Base-by-base conservation (phyloP, 2,888 invertebrate genomes). In the Andrena bicolor region DNA sequence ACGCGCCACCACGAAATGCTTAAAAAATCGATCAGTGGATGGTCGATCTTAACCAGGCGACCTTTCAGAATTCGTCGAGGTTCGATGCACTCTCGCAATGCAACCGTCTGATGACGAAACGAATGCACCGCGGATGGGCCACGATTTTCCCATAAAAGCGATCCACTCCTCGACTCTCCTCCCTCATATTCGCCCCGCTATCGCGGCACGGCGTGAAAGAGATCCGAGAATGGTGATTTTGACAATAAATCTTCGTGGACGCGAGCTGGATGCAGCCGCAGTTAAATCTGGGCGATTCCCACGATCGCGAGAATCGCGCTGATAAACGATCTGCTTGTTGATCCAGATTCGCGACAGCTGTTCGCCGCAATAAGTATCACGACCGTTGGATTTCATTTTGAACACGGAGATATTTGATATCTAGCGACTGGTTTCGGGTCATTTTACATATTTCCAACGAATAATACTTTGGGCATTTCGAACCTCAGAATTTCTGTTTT, bases 1-100 rank as follows among this genome's bases (percentile, higher is more conserved):
- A 41, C 41, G 0, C 1, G 16, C 16, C 13, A 16, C 16, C 41
- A 16, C 5, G 4, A 41, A 41, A 41, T 41, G 41, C 16, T 16
- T 41, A 41, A 32, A 32, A 68, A 58, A 48, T 16, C 20, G 7
- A 28, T 10, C 58, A 20, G 30, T 56, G 64, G 58, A 49, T 63
- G 66, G 20, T 56, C 79, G 85, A 83, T 88, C 71, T 61, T 81
- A 83, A 82, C 79, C 83, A 85, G 85, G 81, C 90, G 90, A 92
- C 92, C 92, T 93, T 92, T 92, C 53, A 85, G 89, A 89, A 92
- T 92, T 91, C 88, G 90, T 86, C 88, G 85, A 86, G 88, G 88
- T 90, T 91, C 87, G 85, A 78, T 83, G 86, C 87, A 85, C 86
- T 91, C 89, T 89, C 90, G 87, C 82, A 87, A 87, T 86, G 85